phyloP scores from a whole-genome alignment of 2,113 vertebrate species.

The Rhinogobius similis region DNA sequence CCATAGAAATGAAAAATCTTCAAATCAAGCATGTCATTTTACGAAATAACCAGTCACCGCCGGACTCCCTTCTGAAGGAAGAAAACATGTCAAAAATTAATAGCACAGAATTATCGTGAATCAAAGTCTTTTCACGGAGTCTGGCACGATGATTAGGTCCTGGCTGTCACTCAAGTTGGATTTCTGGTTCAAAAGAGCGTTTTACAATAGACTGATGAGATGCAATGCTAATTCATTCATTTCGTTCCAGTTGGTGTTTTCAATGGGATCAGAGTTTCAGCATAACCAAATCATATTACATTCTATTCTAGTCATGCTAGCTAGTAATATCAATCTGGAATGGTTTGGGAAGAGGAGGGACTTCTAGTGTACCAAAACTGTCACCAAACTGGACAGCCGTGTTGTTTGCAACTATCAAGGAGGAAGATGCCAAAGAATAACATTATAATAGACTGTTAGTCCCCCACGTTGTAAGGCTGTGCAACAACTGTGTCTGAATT shows the following conservation, averaged over 20 bases:
- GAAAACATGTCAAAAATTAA: background rate
- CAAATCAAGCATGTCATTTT: slow-evolving; percentile 4
- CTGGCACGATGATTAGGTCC: slow-evolving; percentile 1
- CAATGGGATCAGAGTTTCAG: background rate
- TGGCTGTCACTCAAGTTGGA: background rate
- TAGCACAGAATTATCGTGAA: slow-evolving; percentile 6
- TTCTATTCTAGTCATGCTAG: too few relatives aligned
- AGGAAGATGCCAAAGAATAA: too few relatives aligned
- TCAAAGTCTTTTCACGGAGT: background rate
- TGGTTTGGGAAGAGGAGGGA: too few relatives aligned
- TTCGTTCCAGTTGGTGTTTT: background rate
- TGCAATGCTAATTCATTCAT: background rate
- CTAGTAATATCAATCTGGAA: too few relatives aligned
- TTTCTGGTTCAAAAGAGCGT: background rate
- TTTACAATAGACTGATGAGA: background rate
- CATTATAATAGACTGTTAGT: too few relatives aligned
- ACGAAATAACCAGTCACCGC: background rate
- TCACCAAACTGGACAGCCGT: too few relatives aligned
- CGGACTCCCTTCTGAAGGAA: background rate
- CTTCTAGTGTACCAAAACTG: too few relatives aligned
- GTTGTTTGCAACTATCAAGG: too few relatives aligned
- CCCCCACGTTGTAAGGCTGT: too few relatives aligned
- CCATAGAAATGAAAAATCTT: background rate
- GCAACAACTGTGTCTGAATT: too few relatives aligned
- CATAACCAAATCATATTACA: too few relatives aligned